Evolutionary conservation across 2,113 vertebrate genomes (phyloP), one percentile per base, ranked within the genome.

Genomic region (Ibidorhyncha struthersii): DNA sequence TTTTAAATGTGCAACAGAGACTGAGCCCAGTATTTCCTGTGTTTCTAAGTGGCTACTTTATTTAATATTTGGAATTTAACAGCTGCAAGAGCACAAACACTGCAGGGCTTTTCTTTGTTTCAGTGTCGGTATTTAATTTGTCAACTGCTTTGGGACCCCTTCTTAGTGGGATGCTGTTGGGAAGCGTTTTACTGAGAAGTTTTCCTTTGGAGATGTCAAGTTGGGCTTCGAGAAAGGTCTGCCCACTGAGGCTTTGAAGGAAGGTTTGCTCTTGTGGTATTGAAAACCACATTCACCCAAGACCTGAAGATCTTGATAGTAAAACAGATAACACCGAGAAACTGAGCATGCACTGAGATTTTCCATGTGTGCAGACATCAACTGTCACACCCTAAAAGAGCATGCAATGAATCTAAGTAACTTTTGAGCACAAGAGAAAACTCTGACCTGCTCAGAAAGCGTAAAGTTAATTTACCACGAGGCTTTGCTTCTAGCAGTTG

Each of bases 401-500:
- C 2, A 0, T 0, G 1, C 16, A 25, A 8, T 1, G 1, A 47
- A 78, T 56, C 52, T 14, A 9, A 73, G 25, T 40, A 40, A 26
- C 66, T 38, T 52, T 29, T 80, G 17, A 86, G 23, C 49, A 18
- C 19, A 22, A 22, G 55, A 67, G 34, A 40, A 53, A 69, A 23
- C 30, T 36, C 49, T 43, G 61, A 30, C 56, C 56, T 59, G 14
- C 83, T 88, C 56, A 43, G 27, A 38, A 34, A 36, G 29, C 1
- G 0, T 22, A 11, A 45, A 45, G n/a, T 66, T 23, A 4, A n/a
- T 83, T 92, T n/a, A 23, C n/a, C 27, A 41, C 19, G 41, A 52
- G 14, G 3, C 30, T 71, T 62, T 67, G 40, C 22, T 72, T 73
- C 34, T 47, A 49, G 36, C 7, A 4, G 11, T 62, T 34, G 9